phyloP scores from a whole-genome alignment of 2,888 invertebrate genomes.

The Drosophila koepferae region DNA sequence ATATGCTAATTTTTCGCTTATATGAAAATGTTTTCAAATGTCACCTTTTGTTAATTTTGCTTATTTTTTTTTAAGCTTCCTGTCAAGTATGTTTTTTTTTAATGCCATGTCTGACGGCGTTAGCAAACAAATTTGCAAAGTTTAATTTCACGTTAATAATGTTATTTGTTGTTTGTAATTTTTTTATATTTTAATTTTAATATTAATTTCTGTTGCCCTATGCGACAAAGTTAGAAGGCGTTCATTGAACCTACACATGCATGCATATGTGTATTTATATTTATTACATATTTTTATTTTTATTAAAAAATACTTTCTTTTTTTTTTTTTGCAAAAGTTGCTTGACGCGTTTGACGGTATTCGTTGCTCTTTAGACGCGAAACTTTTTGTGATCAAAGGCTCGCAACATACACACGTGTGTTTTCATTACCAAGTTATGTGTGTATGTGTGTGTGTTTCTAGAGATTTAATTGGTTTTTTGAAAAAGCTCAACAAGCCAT shows the following conservation, averaged over 20 bases:
- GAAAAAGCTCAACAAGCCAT: slow-evolving; percentile 80
- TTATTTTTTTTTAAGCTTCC: not conserved
- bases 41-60: not conserved
- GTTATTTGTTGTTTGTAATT: slow-evolving; percentile 38
- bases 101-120: slow-evolving; percentile 14
- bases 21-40: slow-evolving; percentile 7
- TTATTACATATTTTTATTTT: slow-evolving; percentile 8
- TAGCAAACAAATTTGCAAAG: slow-evolving; percentile 65
- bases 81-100: slow-evolving; percentile 7
- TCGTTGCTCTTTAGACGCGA: slow-evolving; percentile 45
- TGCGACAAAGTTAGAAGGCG: slow-evolving; percentile 45
- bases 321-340: slow-evolving; percentile 30
- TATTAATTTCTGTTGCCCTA: slow-evolving; percentile 39
- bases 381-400: slow-evolving; percentile 75
- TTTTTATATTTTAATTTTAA: slow-evolving; percentile 16
- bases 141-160: slow-evolving; percentile 80
- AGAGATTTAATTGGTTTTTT: slow-evolving; percentile 78
- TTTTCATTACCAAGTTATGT: slow-evolving; percentile 61
- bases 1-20: not conserved
- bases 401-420: slow-evolving; percentile 6
- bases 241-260: slow-evolving; percentile 32
- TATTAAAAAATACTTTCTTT: slow-evolving; percentile 34
- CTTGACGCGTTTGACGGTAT: slow-evolving; percentile 35
- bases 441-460: slow-evolving; percentile 32
- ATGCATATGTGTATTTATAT: not conserved